These are phyloP conservation scores for Cephus pulcher DNA, from an alignment of 2,888 invertebrate species.

Conservation along the genomic window DNA sequence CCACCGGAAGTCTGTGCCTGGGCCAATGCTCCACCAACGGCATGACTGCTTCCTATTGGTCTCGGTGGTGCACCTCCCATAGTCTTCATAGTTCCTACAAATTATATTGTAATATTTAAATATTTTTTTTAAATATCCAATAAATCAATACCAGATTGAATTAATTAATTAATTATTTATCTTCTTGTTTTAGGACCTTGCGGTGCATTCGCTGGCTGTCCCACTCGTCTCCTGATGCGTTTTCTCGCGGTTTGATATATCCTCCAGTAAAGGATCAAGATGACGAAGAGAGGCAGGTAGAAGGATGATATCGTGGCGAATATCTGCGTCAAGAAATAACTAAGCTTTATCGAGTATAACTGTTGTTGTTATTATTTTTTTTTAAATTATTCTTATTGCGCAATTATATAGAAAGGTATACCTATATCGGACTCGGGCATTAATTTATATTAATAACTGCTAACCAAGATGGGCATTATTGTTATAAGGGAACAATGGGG, in stretches of 20 bases:
- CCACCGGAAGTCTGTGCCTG: conserved; percentile 79
- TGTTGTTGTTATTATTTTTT: neutral
- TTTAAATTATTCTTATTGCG: no score
- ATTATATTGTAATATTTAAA: conserved; percentile 13
- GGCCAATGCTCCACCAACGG: conserved; percentile 72
- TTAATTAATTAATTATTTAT: neutral
- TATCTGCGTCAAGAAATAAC: conserved; percentile 70
- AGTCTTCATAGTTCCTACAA: conserved; percentile 42
- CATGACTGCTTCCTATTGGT: conserved; percentile 60
- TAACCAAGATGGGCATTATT: neutral
- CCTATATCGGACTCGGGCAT: neutral
- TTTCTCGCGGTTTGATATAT: conserved; percentile 90
- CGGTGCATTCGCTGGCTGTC: conserved; percentile 55
- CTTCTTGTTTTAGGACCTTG: conserved; percentile 32
- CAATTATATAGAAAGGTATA: neutral
- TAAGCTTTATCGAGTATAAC: neutral
- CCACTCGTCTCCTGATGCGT: conserved; percentile 80
- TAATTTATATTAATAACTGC: neutral
- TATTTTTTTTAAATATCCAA: neutral
- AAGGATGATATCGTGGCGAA: conserved; percentile 93
- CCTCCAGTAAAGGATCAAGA: conserved; percentile 90
- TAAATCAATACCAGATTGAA: neutral
- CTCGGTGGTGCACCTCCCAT: conserved; percentile 48
- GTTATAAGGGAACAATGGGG: neutral
- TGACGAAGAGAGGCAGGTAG: conserved; percentile 88